These are phyloP conservation scores for Odontocolon sp. DNA, from an alignment of 2,888 invertebrate genomes.

Conservation along the genomic window DNA sequence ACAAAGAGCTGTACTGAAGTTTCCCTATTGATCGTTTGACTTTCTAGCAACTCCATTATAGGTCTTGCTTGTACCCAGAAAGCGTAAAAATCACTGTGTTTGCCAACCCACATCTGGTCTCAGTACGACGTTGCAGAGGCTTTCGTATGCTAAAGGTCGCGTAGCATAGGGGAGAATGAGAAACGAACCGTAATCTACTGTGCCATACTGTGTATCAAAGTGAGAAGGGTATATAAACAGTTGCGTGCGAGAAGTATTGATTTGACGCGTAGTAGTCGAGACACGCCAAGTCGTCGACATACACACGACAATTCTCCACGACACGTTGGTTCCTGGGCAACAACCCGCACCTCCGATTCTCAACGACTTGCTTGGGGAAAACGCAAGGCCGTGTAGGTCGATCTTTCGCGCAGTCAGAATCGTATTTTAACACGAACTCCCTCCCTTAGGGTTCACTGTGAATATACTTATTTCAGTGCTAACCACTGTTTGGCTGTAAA, in stretches of 20 bases:
- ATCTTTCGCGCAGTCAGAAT: slow-evolving; percentile 9
- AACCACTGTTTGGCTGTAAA: no score
- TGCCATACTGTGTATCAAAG: not conserved
- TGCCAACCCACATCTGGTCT: no score
- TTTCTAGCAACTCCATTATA: not conserved
- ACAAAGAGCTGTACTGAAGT: no score
- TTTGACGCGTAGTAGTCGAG: slow-evolving; percentile 35
- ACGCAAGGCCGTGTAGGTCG: not conserved
- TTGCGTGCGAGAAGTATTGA: slow-evolving; percentile 55
- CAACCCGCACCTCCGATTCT: slow-evolving; percentile 9
- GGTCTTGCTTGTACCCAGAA: not conserved
- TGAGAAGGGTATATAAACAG: slow-evolving; percentile 19
- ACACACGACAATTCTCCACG: not conserved
- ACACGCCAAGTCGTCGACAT: slow-evolving; percentile 46
- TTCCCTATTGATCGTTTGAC: not conserved
- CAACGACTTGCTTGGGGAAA: slow-evolving; percentile 24
- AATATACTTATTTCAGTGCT: no score
- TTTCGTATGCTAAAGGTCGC: no score
- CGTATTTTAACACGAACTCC: slow-evolving; percentile 22
- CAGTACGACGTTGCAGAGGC: no score
- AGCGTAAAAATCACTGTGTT: not conserved
- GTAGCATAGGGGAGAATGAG: not conserved
- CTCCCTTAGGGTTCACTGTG: not conserved
- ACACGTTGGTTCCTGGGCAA: slow-evolving; percentile 18
- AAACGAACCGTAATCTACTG: not conserved